Evolutionary conservation across 2,888 invertebrate species (phyloP).

Genomic region (Harpalus rubripes): DNA sequence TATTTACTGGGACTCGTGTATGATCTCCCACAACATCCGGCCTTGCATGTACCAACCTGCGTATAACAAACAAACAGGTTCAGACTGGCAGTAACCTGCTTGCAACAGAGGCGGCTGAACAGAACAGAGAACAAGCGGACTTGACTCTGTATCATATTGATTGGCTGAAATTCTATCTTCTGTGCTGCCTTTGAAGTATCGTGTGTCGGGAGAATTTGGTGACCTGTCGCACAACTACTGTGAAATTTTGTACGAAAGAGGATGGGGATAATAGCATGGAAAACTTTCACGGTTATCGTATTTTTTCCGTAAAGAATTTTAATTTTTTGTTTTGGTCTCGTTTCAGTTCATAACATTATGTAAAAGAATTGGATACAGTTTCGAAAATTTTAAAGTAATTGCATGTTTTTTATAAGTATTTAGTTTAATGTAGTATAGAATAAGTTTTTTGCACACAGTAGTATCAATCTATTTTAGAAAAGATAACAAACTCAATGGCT

Average conservation of each 20-base stretch:
- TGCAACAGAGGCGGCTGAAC: too few relatives aligned
- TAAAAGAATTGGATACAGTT: too few relatives aligned
- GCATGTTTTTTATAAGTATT: too few relatives aligned
- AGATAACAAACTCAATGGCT: too few relatives aligned
- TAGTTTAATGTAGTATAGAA: too few relatives aligned
- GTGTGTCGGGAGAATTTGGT: constrained; percentile 38
- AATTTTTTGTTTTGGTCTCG: neutral
- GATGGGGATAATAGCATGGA: neutral
- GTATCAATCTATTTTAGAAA: too few relatives aligned
- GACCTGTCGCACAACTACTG: constrained; percentile 7
- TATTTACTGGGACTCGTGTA: constrained; percentile 3
- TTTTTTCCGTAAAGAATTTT: neutral
- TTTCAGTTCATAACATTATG: neutral
- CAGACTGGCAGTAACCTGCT: neutral
- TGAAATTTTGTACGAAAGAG: constrained; percentile 6
- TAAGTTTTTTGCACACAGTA: too few relatives aligned
- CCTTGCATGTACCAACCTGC: constrained; percentile 16
- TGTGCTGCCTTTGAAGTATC: constrained; percentile 55
- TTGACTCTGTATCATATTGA: constrained; percentile 54
- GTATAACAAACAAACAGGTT: constrained; percentile 13
- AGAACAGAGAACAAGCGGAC: constrained; percentile 6
- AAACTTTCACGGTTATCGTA: neutral
- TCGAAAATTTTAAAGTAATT: too few relatives aligned
- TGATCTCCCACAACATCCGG: neutral
- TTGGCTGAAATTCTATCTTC: constrained; percentile 56